A percentile compares a stretch with the other conserved stretches of the same genome.
Conservation (phyloP, 2,888 invertebrate genomes). For the Pediacus dermestoides region DNA sequence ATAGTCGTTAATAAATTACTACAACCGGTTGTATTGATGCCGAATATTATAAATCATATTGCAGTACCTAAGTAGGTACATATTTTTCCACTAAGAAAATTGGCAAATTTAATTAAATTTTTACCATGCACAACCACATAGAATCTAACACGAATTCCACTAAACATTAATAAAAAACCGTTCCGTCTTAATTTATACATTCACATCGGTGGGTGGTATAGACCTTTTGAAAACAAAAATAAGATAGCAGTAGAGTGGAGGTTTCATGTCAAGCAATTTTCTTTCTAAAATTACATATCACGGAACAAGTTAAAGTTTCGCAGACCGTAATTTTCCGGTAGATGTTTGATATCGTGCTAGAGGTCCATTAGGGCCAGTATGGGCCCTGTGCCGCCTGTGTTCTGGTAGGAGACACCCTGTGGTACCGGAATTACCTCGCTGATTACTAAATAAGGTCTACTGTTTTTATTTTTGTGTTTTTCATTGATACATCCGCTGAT, state of each 20-base stretch:
- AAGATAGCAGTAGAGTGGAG: constrained; percentile 1
- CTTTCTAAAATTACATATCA: constrained; percentile 36
- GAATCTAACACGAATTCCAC: too few species aligned
- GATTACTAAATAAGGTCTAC: constrained; percentile 48
- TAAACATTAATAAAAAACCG: neutral
- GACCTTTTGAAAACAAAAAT: neutral
- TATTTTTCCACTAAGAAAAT: too few species aligned
- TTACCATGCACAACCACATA: too few species aligned
- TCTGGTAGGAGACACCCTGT: constrained; percentile 47
- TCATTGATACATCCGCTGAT: too few species aligned
- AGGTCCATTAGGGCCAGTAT: constrained; percentile 39
- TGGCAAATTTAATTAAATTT: neutral
- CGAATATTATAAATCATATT: neutral
- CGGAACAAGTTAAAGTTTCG: constrained; percentile 43
- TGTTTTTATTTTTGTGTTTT: too few species aligned
- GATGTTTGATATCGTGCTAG: constrained; percentile 40
- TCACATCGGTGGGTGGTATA: neutral
- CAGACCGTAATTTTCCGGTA: constrained; percentile 45
- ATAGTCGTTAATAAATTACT: constrained; percentile 11
- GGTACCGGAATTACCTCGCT: constrained; percentile 48
- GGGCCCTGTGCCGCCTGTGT: constrained; percentile 33
- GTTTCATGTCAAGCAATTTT: constrained; percentile 29
- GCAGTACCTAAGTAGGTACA: neutral
- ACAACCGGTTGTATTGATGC: constrained; percentile 14
- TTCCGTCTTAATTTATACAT: neutral